Conservation (phyloP, 2,797 vertebrate genomes). For the Rachycentron canadum region DNA sequence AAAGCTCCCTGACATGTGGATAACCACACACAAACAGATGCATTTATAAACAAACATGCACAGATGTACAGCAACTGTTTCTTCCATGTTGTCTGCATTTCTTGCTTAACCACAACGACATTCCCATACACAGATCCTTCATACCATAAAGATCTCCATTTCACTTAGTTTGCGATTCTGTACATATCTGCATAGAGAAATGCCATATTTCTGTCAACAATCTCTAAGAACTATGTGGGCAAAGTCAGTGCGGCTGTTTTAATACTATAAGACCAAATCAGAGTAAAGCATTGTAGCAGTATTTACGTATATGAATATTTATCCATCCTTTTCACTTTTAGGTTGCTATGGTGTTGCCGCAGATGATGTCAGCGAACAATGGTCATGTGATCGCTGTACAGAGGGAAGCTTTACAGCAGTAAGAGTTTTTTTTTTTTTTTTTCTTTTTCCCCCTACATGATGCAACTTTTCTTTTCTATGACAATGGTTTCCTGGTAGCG, state of each 20-base stretch:
- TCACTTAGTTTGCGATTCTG: conserved; percentile 48
- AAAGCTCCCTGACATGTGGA: conserved; percentile 8
- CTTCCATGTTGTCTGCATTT: conserved; percentile 15
- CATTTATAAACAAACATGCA: conserved; percentile 22
- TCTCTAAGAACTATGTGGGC: conserved; percentile 44
- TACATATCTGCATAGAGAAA: conserved; percentile 41
- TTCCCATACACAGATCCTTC: conserved; percentile 6
- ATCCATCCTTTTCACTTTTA: conserved; percentile 62
- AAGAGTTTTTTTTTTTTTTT: conserved; percentile 84
- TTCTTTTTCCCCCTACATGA: background rate
- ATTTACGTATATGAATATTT: background rate
- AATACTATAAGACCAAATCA: too few species aligned
- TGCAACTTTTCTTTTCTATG: background rate
- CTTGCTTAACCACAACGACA: conserved; percentile 26
- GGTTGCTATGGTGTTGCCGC: conserved; percentile 95
- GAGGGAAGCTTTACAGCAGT: conserved; percentile 92
- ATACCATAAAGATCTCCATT: conserved; percentile 48
- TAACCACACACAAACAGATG: conserved; percentile 28
- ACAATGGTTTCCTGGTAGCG: background rate
- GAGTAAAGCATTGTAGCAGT: conserved; percentile 3
- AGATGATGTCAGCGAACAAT: conserved; percentile 87
- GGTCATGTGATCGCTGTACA: conserved; percentile 93
- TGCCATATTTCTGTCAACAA: conserved; percentile 27
- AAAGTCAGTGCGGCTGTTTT: conserved; percentile 26
- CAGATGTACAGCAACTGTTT: background rate